Percentiles rank a stretch among this genome's conserved stretches.
Conservation (phyloP, 2,888 invertebrate species). For the Noctua comes region DNA sequence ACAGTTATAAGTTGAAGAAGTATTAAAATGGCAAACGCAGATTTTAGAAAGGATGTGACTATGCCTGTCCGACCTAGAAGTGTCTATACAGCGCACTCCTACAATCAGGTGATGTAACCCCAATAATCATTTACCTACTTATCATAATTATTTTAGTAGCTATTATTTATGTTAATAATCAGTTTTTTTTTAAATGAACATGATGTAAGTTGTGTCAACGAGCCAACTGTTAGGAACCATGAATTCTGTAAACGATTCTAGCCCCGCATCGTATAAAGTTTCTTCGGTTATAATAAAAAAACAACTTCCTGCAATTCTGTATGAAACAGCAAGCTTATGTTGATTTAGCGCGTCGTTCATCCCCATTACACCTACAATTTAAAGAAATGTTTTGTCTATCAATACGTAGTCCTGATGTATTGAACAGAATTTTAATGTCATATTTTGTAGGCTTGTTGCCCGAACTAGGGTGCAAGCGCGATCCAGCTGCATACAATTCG, state of each 20-base stretch:
- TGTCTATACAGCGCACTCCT: constrained; percentile 92
- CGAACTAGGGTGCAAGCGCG: background rate
- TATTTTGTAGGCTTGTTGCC: background rate
- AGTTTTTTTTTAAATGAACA: background rate
- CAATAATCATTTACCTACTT: background rate
- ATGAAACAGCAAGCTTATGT: no score
- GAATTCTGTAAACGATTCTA: background rate
- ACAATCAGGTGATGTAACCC: constrained; percentile 84
- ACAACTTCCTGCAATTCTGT: no score
- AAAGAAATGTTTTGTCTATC: background rate
- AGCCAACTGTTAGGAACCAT: no score
- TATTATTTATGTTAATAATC: background rate
- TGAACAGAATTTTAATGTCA: background rate
- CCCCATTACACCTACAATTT: background rate
- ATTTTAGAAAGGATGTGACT: constrained; percentile 87
- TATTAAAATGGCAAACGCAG: constrained; percentile 88
- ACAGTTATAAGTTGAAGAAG: constrained; percentile 83
- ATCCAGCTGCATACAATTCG: background rate
- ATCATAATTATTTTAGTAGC: background rate
- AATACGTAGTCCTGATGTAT: background rate
- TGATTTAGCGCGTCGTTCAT: background rate
- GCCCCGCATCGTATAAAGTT: background rate
- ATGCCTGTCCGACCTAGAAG: constrained; percentile 92
- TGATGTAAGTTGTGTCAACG: background rate
- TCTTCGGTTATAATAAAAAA: no score